These are phyloP conservation scores for Notiomystis cincta DNA, from an alignment of 2,113 vertebrate species.

Conservation along the genomic window DNA sequence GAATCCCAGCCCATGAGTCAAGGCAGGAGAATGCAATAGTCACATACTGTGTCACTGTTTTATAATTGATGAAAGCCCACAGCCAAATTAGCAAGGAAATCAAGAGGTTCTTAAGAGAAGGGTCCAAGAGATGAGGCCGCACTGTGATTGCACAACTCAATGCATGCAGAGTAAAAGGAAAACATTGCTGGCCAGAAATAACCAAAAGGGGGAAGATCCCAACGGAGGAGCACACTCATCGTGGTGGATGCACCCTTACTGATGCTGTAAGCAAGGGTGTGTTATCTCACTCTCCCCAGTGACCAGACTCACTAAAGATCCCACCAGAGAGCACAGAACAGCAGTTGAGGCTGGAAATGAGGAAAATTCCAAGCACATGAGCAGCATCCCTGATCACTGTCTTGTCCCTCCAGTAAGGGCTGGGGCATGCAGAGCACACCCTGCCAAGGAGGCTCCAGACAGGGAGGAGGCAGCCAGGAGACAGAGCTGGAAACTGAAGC, in stretches of 20 bases:
- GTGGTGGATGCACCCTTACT: not conserved
- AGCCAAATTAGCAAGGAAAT: conserved; percentile 24
- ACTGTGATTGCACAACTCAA: not conserved
- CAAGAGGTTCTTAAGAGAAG: not conserved
- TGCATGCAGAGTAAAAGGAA: not conserved
- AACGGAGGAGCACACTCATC: not conserved
- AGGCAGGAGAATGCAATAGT: conserved; percentile 60
- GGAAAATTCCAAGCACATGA: conserved; percentile 22
- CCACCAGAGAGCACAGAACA: not conserved
- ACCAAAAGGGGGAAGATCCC: not conserved
- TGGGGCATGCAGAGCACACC: not conserved
- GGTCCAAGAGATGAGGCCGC: not conserved
- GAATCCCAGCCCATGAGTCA: conserved; percentile 68
- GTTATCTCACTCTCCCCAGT: not conserved
- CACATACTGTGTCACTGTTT: conserved; percentile 30
- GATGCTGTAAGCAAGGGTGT: not conserved
- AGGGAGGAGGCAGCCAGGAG: not conserved
- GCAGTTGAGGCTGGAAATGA: not conserved
- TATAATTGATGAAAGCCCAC: conserved; percentile 42
- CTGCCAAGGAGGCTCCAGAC: not conserved
- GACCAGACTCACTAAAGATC: not conserved
- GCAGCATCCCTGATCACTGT: not conserved
- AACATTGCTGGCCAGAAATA: not conserved
- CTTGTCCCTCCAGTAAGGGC: not conserved
- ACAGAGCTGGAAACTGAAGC: not conserved